Conservation (phyloP, 2,113 vertebrate species). For the Rhinichthys klamathensis region DNA sequence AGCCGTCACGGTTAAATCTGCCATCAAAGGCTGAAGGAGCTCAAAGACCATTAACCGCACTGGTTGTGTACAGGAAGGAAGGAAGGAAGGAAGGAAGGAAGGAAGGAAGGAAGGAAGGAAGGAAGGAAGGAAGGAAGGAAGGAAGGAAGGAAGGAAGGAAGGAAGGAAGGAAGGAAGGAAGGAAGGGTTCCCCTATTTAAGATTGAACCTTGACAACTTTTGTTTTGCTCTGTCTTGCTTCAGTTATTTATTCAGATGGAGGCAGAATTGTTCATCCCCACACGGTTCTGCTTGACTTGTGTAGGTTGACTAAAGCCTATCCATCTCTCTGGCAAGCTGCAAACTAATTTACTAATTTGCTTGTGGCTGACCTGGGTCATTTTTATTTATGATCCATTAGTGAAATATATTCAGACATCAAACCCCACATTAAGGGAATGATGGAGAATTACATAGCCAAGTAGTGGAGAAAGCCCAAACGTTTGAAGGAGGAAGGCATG, state of each 20-base stretch:
- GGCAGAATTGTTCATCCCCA: constrained; percentile 18
- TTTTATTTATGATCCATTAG: constrained; percentile 74
- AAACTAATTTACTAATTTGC: constrained; percentile 77
- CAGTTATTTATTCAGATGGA: constrained; percentile 57
- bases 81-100: no score
- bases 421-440: constrained; percentile 61
- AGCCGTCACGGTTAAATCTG: no score
- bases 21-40: no score
- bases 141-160: background rate
- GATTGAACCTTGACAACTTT: background rate
- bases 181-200: background rate
- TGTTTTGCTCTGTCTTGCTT: constrained; percentile 21
- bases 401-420: constrained; percentile 73
- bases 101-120: background rate
- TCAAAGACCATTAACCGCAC: no score
- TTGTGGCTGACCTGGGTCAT: constrained; percentile 65
- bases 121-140: background rate
- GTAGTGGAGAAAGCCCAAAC: constrained; percentile 37
- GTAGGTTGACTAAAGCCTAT: constrained; percentile 63
- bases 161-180: background rate
- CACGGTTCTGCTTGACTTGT: constrained; percentile 53
- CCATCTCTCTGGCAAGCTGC: constrained; percentile 66
- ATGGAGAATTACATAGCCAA: constrained; percentile 54
- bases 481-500: constrained; percentile 45
- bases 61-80: no score